Percentiles rank a stretch among this genome's conserved stretches.
Conservation (phyloP, 2,888 invertebrate genomes). For the Melinopterus prodromus region DNA sequence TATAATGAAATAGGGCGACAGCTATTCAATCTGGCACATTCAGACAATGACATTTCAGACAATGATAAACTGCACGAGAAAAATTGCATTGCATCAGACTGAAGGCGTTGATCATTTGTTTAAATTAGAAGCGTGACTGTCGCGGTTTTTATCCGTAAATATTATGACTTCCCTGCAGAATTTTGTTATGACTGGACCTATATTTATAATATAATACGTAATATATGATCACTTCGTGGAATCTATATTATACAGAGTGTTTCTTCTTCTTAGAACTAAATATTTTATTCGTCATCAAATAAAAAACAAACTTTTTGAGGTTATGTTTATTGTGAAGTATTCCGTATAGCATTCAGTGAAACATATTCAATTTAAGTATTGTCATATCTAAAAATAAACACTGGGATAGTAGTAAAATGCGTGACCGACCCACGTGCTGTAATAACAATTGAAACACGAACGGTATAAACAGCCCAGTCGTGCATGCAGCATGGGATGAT, state of each 20-base stretch:
- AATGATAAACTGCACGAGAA: not conserved
- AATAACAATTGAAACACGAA: slow-evolving; percentile 4
- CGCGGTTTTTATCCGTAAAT: not conserved
- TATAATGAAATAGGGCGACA: not conserved
- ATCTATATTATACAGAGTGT: too few species aligned
- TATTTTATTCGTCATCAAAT: not conserved
- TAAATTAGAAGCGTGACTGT: not conserved
- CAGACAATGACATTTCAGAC: not conserved
- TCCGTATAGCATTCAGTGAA: too few species aligned
- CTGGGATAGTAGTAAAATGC: not conserved
- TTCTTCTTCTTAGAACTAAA: too few species aligned
- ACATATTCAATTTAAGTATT: not conserved
- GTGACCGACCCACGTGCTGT: not conserved
- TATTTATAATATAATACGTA: too few species aligned
- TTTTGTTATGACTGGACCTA: not conserved
- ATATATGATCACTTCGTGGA: too few species aligned
- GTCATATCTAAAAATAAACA: not conserved
- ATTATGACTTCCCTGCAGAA: not conserved
- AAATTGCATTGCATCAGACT: not conserved
- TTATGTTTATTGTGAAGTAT: too few species aligned
- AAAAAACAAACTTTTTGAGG: not conserved
- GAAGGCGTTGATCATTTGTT: not conserved
- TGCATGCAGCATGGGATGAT: not conserved
- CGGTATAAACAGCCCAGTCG: not conserved
- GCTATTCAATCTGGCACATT: not conserved